phyloP scores from a whole-genome alignment of 2,113 vertebrate genomes.

The Dromiciops gliroides region DNA sequence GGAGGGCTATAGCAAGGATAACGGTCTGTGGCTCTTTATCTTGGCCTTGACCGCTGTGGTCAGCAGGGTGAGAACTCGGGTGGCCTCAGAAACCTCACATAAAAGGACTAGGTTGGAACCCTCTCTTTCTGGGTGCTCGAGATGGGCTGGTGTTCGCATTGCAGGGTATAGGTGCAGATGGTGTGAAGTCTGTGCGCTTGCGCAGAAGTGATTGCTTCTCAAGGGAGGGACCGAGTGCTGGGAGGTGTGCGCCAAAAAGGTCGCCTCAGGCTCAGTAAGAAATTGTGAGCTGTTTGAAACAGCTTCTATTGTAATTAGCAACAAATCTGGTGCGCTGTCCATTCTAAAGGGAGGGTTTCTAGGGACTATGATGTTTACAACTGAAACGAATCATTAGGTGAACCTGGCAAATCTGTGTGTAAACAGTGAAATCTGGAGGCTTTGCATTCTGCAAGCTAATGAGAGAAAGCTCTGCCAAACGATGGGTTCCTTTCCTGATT shows the following conservation, averaged over 20 bases:
- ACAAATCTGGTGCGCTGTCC: slow-evolving; percentile 49
- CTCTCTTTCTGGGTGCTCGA: slow-evolving; percentile 27
- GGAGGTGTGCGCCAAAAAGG: slow-evolving; percentile 42
- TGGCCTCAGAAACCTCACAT: slow-evolving; percentile 17
- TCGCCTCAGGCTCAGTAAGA: slow-evolving; percentile 61
- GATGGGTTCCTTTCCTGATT: slow-evolving; percentile 60
- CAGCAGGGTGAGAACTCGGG: slow-evolving; percentile 13
- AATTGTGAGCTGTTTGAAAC: slow-evolving; percentile 67
- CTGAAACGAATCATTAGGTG: slow-evolving; percentile 57
- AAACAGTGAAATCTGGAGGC: not conserved
- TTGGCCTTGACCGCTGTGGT: slow-evolving; percentile 18
- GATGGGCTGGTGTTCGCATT: slow-evolving; percentile 44
- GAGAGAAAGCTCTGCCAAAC: slow-evolving; percentile 50
- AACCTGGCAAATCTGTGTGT: slow-evolving; percentile 62
- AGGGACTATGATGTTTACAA: slow-evolving; percentile 44
- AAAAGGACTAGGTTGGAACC: slow-evolving; percentile 34
- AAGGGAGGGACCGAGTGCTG: slow-evolving; percentile 27
- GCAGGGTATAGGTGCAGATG: slow-evolving; percentile 1
- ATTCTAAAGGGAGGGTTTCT: slow-evolving; percentile 72
- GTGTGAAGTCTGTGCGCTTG: slow-evolving; percentile 35
- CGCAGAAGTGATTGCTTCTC: slow-evolving; percentile 19
- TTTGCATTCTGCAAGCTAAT: slow-evolving; percentile 63
- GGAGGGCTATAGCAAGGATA: not conserved
- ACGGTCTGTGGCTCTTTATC: slow-evolving; percentile 11
- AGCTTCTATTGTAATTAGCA: slow-evolving; percentile 73